Conservation (phyloP, 2,888 invertebrate species). For the Sarcophaga carnaria region DNA sequence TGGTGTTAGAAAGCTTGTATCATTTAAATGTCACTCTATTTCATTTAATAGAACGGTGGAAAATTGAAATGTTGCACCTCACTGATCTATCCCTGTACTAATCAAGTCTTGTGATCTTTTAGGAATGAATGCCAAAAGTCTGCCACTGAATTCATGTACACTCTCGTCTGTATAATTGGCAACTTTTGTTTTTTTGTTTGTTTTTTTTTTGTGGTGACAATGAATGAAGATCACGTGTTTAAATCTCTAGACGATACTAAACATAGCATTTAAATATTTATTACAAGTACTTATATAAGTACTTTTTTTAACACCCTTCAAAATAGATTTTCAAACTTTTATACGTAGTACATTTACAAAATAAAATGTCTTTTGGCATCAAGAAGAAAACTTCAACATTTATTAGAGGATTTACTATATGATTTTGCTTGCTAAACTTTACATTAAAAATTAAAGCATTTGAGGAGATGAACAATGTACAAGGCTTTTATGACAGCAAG, state of each 20-base stretch:
- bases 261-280: neutral
- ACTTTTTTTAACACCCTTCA: neutral
- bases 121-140: constrained; percentile 21
- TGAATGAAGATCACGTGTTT: constrained; percentile 52
- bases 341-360: too few species aligned
- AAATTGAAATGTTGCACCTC: constrained; percentile 11
- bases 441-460: constrained; percentile 9
- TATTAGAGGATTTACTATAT: neutral
- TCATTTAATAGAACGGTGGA: neutral
- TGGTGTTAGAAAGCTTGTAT: fast-evolving
- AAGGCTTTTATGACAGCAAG: neutral
- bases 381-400: constrained; percentile 6
- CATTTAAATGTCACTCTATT: too few species aligned
- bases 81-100: constrained; percentile 6
- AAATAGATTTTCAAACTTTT: neutral
- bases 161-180: constrained; percentile 50
- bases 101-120: constrained; percentile 54
- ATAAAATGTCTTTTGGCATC: neutral
- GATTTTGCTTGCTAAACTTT: constrained; percentile 1
- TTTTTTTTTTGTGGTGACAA: neutral
- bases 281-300: neutral
- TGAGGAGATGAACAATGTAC: neutral
- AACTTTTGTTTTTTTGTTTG: constrained; percentile 8
- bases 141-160: constrained; percentile 43
- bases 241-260: constrained; percentile 42